Evolutionary conservation across 2,888 invertebrate genomes (phyloP).

Genomic region (Lasioglossum calceatum): DNA sequence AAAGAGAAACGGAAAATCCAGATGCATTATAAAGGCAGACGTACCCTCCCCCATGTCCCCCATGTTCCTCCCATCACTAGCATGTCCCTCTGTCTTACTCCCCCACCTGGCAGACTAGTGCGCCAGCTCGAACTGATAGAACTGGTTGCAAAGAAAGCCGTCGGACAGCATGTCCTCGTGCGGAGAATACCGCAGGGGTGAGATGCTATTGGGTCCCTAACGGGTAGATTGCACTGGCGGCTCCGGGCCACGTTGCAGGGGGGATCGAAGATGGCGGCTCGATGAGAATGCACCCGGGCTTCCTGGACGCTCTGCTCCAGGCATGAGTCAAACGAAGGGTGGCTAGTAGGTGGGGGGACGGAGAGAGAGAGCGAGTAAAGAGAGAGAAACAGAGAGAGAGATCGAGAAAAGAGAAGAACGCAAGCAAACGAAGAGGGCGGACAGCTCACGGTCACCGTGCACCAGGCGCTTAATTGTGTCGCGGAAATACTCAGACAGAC

Average conservation of each 20-base stretch:
- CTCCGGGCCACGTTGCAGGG: slow-evolving; percentile 67
- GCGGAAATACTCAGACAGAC: slow-evolving; percentile 81
- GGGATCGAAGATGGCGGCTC: slow-evolving; percentile 68
- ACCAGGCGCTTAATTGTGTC: slow-evolving; percentile 77
- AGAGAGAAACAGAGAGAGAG: not conserved
- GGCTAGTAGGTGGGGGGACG: slow-evolving; percentile 12
- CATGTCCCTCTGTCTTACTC: not conserved
- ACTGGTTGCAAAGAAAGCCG: slow-evolving; percentile 55
- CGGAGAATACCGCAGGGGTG: slow-evolving; percentile 35
- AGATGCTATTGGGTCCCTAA: slow-evolving; percentile 62
- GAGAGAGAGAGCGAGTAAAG: not conserved
- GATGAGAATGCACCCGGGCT: slow-evolving; percentile 58
- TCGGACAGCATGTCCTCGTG: slow-evolving; percentile 51
- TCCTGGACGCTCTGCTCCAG: slow-evolving; percentile 56
- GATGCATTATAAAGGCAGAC: slow-evolving; percentile 54
- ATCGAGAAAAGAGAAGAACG: slow-evolving; percentile 31
- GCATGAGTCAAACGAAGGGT: slow-evolving; percentile 52
- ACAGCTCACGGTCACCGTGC: slow-evolving; percentile 73
- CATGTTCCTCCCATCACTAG: not conserved
- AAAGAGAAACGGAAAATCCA: slow-evolving; percentile 45
- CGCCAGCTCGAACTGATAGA: slow-evolving; percentile 57
- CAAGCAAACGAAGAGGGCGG: slow-evolving; percentile 44
- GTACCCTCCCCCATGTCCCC: not conserved
- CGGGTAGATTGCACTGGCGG: slow-evolving; percentile 65
- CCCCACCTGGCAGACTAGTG: slow-evolving; percentile 2